A percentile compares a stretch with the other conserved stretches of the same genome.
Evolutionary conservation across 2,888 invertebrate genomes (phyloP).

Genomic region (Microplitis manilae): DNA sequence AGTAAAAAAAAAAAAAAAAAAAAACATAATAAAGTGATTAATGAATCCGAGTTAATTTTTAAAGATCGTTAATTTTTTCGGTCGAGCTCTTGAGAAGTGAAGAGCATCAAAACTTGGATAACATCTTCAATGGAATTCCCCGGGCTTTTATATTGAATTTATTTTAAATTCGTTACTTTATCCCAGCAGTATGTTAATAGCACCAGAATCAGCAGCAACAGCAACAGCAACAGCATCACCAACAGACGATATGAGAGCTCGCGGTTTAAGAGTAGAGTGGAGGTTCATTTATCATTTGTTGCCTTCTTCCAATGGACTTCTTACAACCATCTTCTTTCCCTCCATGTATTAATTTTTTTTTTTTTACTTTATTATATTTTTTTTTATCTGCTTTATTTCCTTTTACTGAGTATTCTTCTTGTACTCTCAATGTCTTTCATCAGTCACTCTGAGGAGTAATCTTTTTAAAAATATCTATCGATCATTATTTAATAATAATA

Average conservation of each 20-base stretch:
- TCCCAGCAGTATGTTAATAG: conserved; percentile 70
- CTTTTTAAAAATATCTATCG: neutral
- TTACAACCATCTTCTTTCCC: conserved; percentile 33
- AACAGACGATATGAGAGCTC: conserved; percentile 65
- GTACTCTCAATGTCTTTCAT: neutral
- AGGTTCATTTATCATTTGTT: conserved; percentile 69
- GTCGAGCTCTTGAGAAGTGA: neutral
- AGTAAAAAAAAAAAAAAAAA: neutral
- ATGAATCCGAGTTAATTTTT: neutral
- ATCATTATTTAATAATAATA: neutral
- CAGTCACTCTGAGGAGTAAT: neutral
- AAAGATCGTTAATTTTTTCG: neutral
- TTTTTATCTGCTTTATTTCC: neutral
- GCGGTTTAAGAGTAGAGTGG: conserved; percentile 60
- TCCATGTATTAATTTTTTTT: neutral
- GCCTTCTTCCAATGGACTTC: conserved; percentile 37
- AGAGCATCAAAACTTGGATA: conserved; percentile 54
- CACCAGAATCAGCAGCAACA: conserved; percentile 41
- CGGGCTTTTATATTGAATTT: conserved; percentile 70
- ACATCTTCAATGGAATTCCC: conserved; percentile 71
- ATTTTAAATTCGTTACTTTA: conserved; percentile 71
- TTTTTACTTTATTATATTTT: neutral
- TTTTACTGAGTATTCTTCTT: neutral
- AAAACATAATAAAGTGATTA: neutral
- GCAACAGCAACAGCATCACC: neutral